Conservation (phyloP, 2,888 invertebrate genomes). For the Diogma glabrata region DNA sequence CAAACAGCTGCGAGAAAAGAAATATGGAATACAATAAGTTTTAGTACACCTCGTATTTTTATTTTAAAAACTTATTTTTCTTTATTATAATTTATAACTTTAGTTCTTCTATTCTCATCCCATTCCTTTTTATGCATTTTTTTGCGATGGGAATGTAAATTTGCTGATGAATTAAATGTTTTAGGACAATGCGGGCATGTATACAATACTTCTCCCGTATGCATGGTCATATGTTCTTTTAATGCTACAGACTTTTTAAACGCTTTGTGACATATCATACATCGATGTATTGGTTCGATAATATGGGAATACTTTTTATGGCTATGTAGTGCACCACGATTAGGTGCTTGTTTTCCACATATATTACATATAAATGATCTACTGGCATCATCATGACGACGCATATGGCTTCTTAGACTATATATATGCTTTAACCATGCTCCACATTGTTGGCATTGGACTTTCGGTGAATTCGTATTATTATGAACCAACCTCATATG, state of each 20-base stretch:
- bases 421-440: constrained; percentile 33
- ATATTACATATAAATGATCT: constrained; percentile 28
- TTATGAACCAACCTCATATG: constrained; percentile 27
- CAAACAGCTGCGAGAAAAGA: too few species aligned
- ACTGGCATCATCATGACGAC: constrained; percentile 28
- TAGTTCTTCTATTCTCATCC: constrained; percentile 20
- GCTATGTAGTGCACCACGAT: constrained; percentile 27
- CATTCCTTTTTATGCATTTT: constrained; percentile 33
- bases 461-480: constrained; percentile 27
- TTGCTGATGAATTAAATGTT: constrained; percentile 36
- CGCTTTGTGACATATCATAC: constrained; percentile 31
- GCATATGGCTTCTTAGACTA: constrained; percentile 32
- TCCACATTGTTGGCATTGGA: constrained; percentile 32
- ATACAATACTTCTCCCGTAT: constrained; percentile 34
- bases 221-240: constrained; percentile 35
- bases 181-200: constrained; percentile 34
- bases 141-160: constrained; percentile 35
- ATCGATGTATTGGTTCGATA: constrained; percentile 27
- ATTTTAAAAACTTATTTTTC: too few species aligned
- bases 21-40: too few species aligned
- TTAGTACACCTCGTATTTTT: too few species aligned
- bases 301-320: constrained; percentile 33
- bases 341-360: constrained; percentile 26
- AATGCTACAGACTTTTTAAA: constrained; percentile 25
- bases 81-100: constrained; percentile 4